A percentile compares a stretch with the other conserved stretches of the same genome.
These are phyloP conservation scores for Lasaia peninsularis DNA, from an alignment of 1,140 invertebrate genomes.

Conservation along the genomic window DNA sequence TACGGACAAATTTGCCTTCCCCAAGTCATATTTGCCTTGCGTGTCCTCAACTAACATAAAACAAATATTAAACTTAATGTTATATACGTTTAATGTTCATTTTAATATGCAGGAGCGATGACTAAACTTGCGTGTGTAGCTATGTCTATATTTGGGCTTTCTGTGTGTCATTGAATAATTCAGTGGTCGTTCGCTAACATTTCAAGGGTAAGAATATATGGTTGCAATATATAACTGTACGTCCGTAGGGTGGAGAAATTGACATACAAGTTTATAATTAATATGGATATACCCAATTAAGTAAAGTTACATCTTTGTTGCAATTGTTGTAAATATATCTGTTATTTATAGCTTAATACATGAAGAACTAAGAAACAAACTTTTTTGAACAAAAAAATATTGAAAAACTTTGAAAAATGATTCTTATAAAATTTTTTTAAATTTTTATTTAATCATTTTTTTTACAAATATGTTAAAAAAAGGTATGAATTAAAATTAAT, in stretches of 20 bases:
- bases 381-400: no score
- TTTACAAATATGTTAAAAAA: no score
- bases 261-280: slow-evolving; percentile 1
- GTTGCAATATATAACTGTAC: slow-evolving; percentile 47
- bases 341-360: no score
- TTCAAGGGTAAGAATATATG: slow-evolving; percentile 74
- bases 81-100: slow-evolving; percentile 43
- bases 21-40: slow-evolving; percentile 68
- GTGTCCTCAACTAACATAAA: slow-evolving; percentile 52
- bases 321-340: neutral
- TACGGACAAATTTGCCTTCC: slow-evolving; percentile 63
- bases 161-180: slow-evolving; percentile 75
- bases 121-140: slow-evolving; percentile 33
- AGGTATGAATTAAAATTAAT: no score
- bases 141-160: slow-evolving; percentile 73
- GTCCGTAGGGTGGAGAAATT: neutral
- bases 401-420: no score
- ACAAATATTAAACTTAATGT: slow-evolving; percentile 58
- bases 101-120: slow-evolving; percentile 49
- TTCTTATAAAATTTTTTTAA: no score
- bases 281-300: neutral
- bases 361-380: no score
- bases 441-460: no score
- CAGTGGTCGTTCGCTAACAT: slow-evolving; percentile 67
- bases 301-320: neutral